These are phyloP conservation scores for Pygoscelis adeliae DNA, from an alignment of 2,113 vertebrate species.

Conservation along the genomic window DNA sequence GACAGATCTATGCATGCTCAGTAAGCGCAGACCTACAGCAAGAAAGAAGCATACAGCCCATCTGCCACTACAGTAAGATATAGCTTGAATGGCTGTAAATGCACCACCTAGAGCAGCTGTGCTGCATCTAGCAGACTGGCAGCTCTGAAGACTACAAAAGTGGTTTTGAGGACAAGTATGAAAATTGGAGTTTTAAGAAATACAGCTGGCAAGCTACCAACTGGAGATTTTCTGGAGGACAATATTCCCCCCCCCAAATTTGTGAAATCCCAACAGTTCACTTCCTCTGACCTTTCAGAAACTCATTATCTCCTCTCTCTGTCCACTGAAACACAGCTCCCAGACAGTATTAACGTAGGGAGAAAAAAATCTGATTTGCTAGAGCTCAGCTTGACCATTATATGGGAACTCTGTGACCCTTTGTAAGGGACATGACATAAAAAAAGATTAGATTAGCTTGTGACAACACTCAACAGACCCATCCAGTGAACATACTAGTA, in stretches of 20 bases:
- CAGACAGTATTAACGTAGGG: neutral
- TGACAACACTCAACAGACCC: neutral
- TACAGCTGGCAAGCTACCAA: neutral
- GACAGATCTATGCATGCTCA: neutral
- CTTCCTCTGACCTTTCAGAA: neutral
- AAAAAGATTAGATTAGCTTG: neutral
- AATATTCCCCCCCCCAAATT: neutral
- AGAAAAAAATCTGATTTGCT: neutral
- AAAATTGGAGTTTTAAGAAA: neutral
- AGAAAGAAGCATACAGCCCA: neutral
- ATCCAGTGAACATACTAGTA: neutral
- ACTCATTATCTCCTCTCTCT: neutral
- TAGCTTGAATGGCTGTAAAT: neutral
- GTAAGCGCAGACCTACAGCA: neutral
- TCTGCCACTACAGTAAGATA: neutral
- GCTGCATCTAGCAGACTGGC: neutral
- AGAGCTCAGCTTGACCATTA: neutral
- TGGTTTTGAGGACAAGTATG: neutral
- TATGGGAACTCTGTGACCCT: neutral
- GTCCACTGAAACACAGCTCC: neutral
- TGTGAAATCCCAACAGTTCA: neutral
- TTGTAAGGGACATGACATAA: neutral
- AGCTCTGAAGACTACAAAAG: neutral
- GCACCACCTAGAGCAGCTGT: neutral
- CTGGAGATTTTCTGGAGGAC: neutral